Percentiles rank a stretch among this genome's conserved stretches.
phyloP scores from a whole-genome alignment of 2,113 vertebrate species.

The Nanorana parkeri region DNA sequence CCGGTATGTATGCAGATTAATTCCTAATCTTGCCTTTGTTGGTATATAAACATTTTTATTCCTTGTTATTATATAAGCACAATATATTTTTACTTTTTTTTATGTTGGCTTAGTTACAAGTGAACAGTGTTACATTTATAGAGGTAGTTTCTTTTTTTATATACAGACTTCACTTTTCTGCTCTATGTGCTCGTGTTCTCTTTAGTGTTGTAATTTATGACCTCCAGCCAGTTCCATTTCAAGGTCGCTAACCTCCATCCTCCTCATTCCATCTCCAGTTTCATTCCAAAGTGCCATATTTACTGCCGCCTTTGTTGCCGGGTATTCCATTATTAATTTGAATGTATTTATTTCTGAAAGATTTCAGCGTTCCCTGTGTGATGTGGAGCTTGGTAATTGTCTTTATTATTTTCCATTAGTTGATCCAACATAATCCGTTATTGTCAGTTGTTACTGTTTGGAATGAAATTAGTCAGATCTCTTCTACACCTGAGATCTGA shows the following conservation, averaged over 20 bases:
- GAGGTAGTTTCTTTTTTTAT: neutral
- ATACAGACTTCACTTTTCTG: slow-evolving; percentile 4
- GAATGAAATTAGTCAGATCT: slow-evolving; percentile 17
- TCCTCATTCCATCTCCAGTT: slow-evolving; percentile 1
- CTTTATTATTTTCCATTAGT: slow-evolving; percentile 27
- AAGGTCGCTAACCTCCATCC: slow-evolving; percentile 41
- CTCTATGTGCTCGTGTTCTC: neutral
- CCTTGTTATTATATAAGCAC: too few species aligned
- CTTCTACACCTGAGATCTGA: slow-evolving; percentile 3
- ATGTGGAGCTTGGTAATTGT: neutral
- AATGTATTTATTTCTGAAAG: neutral
- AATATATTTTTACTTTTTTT: too few species aligned
- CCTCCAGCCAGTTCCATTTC: slow-evolving; percentile 15
- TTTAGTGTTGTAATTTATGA: slow-evolving; percentile 17
- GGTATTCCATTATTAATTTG: too few species aligned
- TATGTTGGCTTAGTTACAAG: too few species aligned
- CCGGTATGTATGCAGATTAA: too few species aligned
- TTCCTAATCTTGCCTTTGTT: too few species aligned
- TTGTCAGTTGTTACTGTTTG: slow-evolving; percentile 33
- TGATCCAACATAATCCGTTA: slow-evolving; percentile 37
- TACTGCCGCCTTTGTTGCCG: neutral
- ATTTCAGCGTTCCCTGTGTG: neutral
- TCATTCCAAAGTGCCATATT: neutral
- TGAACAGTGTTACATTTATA: neutral
- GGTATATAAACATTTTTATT: too few species aligned